Base-by-base conservation (phyloP, 1,140 invertebrate species). In the Drosophila pruinosa region DNA sequence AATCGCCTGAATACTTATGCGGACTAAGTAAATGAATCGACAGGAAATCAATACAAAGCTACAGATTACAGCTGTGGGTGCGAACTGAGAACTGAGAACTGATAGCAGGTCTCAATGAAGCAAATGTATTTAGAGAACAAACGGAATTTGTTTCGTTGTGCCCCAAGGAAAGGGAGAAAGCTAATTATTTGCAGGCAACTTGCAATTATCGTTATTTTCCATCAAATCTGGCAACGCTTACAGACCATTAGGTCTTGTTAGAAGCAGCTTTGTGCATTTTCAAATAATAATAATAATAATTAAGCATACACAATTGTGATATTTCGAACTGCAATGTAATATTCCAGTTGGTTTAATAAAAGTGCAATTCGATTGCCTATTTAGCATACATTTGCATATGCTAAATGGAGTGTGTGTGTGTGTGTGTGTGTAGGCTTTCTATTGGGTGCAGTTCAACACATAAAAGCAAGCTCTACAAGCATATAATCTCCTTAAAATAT, bases 401-500 rank as follows among this genome's bases (percentile, higher is more conserved):
- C 10, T 22, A 45, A 0, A 21, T 3, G n/a, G n/a, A n/a, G n/a
- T 38, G 15, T 47, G 12, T 47, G n/a, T 50, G 26, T 58, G 24
- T 59, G 3, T 10, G n/a, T 8, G 14, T 21, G 8, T 41, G 34
- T 57, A 10, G 14, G 36, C 10, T 36, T 36, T 38, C 15, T 14
- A 38, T 39, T 14, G 21, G 21, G 4, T 22, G 4, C 50, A 53
- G 19, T 53, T 53, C 36, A 53, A 19, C 38, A 31, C 34, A 19
- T 28, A 41, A 41, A 17, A 38, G 56, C 57, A 52, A 52, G 61
- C 19, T 68, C 56, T 57, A 26, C 56, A 56, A 43, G 61, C 52
- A 39, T 64, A 61, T 81, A 81, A 81, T 81, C 77, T 76, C 72
- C 68, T 81, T 80, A 79, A 75, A 79, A 61, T 75, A 80, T 80